Conservation (phyloP, 2,113 vertebrate genomes). For the Tympanuchus pallidicinctus region DNA sequence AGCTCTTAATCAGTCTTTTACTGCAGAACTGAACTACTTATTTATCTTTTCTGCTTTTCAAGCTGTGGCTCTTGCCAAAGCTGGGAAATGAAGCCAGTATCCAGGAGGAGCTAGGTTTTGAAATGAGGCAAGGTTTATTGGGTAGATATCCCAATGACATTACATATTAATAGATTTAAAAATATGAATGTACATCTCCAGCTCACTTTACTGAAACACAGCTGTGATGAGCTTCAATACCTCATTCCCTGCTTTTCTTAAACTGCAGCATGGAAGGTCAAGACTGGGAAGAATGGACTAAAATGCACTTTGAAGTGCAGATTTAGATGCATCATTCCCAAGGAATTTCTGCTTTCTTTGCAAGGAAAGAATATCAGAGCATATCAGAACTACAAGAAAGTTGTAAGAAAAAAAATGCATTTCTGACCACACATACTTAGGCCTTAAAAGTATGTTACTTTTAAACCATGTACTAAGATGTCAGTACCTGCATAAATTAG, state of each 20-base stretch:
- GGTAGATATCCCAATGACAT: neutral
- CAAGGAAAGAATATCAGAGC: neutral
- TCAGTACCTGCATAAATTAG: neutral
- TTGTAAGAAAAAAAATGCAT: fast-evolving
- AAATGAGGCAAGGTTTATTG: neutral
- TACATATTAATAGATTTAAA: neutral
- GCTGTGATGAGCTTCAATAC: neutral
- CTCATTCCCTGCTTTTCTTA: neutral
- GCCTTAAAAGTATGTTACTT: neutral
- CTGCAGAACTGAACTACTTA: neutral
- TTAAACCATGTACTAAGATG: neutral
- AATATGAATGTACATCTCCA: neutral
- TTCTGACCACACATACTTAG: neutral
- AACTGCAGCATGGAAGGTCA: neutral
- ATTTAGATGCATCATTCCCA: neutral
- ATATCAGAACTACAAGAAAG: neutral
- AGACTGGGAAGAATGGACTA: neutral
- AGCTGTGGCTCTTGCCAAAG: neutral
- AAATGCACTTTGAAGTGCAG: neutral
- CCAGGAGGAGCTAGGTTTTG: neutral
- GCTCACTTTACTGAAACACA: neutral
- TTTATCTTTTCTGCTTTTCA: neutral
- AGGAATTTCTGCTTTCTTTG: neutral
- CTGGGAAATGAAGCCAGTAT: neutral
- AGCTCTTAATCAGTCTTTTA: neutral